phyloP scores from a whole-genome alignment of 2,113 vertebrate genomes.

The Geothlypis trichas region DNA sequence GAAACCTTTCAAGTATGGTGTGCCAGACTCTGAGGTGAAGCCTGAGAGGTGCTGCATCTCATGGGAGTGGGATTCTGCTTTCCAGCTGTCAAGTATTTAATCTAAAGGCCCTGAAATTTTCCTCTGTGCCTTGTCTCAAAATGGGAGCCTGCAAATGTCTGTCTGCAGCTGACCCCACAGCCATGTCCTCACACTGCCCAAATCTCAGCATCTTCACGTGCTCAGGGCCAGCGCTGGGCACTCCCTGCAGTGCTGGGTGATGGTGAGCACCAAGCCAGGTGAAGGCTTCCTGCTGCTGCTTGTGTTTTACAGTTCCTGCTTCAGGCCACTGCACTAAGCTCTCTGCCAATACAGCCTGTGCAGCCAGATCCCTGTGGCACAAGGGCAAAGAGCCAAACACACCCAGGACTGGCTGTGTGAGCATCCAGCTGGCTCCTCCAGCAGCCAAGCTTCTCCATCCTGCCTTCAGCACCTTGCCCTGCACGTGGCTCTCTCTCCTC shows the following conservation, averaged over 20 bases:
- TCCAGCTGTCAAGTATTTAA: not conserved
- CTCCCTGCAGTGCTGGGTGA: not conserved
- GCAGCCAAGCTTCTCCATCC: not conserved
- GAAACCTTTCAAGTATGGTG: not conserved
- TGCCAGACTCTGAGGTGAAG: not conserved
- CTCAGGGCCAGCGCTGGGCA: accelerated
- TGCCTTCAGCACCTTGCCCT: not conserved
- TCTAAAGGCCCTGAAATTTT: not conserved
- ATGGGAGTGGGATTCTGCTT: not conserved
- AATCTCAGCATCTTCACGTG: not conserved
- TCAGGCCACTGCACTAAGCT: not conserved
- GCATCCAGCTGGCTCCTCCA: accelerated
- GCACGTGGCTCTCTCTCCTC: not conserved
- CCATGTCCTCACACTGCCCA: not conserved
- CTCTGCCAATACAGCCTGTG: not conserved
- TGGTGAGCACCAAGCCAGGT: accelerated
- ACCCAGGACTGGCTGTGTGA: not conserved
- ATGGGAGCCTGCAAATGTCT: not conserved
- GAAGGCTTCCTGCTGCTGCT: not conserved
- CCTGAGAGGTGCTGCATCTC: not conserved
- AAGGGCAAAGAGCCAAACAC: not conserved
- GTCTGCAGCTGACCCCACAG: not conserved
- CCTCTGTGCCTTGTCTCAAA: not conserved
- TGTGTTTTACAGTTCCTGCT: not conserved
- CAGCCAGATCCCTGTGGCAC: not conserved